Conservation (phyloP, 2,113 vertebrate species). For the Zeus faber region DNA sequence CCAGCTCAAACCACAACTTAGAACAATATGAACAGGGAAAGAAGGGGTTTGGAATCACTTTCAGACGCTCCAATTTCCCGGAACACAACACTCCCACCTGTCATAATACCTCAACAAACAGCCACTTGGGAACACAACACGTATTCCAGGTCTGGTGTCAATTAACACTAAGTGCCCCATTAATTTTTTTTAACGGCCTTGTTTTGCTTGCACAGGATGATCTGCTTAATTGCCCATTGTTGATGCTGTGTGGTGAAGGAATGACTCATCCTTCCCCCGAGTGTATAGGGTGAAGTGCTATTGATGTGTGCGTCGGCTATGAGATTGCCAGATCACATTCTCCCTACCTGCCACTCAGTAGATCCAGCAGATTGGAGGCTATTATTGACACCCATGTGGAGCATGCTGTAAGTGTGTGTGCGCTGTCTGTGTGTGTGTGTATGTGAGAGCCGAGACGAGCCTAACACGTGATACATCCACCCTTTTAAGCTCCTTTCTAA, state of each 20-base stretch:
- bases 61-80: too few species aligned
- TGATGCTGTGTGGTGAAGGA: background rate
- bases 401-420: too few species aligned
- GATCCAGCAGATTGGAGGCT: background rate
- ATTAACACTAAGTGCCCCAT: conserved; percentile 14
- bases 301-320: background rate
- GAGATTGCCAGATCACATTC: background rate
- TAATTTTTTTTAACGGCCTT: conserved; percentile 30
- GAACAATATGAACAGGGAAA: too few species aligned
- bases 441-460: too few species aligned
- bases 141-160: background rate
- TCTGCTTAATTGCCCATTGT: conserved; percentile 42
- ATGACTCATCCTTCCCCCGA: background rate
- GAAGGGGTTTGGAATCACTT: too few species aligned
- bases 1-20: too few species aligned
- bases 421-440: too few species aligned
- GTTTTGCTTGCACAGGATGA: conserved; percentile 27
- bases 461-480: too few species aligned
- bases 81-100: background rate
- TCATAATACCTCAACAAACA: background rate
- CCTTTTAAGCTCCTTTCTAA: too few species aligned
- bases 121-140: conserved; percentile 6
- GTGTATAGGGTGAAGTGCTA: background rate
- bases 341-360: conserved; percentile 1
- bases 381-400: background rate